A percentile compares a stretch with the other conserved stretches of the same genome.
These are phyloP conservation scores for Rhabdomys dilectus DNA, from an alignment of 2,113 vertebrate genomes.

Conservation along the genomic window DNA sequence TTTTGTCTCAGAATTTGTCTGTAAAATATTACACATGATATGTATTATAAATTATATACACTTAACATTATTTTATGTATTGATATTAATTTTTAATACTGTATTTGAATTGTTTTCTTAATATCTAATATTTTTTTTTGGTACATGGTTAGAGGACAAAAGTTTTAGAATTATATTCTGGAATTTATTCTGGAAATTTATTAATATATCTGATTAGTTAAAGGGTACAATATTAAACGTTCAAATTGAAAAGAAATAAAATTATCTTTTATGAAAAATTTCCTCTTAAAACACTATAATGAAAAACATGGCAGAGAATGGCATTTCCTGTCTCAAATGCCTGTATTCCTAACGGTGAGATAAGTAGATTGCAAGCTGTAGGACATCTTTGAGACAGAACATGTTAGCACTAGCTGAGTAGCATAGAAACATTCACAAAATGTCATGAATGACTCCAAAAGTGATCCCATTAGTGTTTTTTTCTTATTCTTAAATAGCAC, in stretches of 20 bases:
- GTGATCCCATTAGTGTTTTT: background rate
- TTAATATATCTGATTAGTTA: conserved; percentile 21
- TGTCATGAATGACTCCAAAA: background rate
- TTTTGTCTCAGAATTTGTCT: background rate
- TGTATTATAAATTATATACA: background rate
- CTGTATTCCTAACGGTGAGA: background rate
- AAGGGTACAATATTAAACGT: conserved; percentile 42
- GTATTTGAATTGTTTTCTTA: background rate
- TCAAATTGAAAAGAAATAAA: conserved; percentile 64
- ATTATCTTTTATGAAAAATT: conserved; percentile 34
- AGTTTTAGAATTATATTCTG: background rate
- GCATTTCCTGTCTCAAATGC: no score
- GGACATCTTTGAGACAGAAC: background rate
- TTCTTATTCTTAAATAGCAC: background rate
- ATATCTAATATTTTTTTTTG: background rate
- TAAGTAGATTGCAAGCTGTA: background rate
- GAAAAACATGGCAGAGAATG: background rate
- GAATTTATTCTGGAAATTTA: conserved; percentile 43
- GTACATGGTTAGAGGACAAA: background rate
- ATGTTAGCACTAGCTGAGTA: background rate
- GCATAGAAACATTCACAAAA: background rate
- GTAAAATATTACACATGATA: background rate
- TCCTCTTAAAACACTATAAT: conserved; percentile 9
- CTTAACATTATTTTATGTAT: background rate
- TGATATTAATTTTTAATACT: background rate